Percentiles rank a stretch among this genome's conserved stretches.
phyloP scores from a whole-genome alignment of 2,888 invertebrate genomes.

The Melikaiella ostensackeni region DNA sequence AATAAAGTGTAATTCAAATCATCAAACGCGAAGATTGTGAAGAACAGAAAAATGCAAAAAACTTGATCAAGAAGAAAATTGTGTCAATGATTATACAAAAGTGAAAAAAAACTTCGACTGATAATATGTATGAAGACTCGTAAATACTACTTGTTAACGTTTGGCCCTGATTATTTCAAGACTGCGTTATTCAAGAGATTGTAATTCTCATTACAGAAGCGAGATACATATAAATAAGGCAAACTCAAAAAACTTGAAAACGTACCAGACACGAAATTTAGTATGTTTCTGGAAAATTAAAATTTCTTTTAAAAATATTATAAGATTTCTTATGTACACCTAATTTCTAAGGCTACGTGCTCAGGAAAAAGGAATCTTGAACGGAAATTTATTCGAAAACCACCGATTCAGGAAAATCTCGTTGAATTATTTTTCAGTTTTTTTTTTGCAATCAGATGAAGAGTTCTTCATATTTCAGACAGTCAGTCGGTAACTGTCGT shows the following conservation, averaged over 20 bases:
- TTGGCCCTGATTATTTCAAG: conserved; percentile 2
- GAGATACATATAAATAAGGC: background rate
- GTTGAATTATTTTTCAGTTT: too few relatives aligned
- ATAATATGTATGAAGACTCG: background rate
- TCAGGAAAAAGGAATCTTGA: too few relatives aligned
- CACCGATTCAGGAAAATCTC: too few relatives aligned
- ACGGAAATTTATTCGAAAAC: too few relatives aligned
- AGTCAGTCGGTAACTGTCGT: too few relatives aligned
- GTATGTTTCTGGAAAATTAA: background rate
- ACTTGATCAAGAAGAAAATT: conserved; percentile 14
- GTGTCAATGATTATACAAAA: background rate
- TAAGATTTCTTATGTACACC: background rate
- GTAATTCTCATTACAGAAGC: background rate
- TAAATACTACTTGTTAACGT: background rate
- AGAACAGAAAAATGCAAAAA: background rate
- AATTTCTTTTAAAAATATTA: background rate
- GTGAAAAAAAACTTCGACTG: background rate
- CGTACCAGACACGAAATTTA: background rate
- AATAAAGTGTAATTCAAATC: conserved; percentile 8
- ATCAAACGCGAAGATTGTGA: background rate
- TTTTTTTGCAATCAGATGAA: too few relatives aligned
- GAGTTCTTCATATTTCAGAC: too few relatives aligned
- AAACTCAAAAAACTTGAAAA: background rate
- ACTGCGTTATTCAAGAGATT: background rate
- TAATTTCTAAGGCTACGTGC: too few relatives aligned